A percentile compares a stretch with the other conserved stretches of the same genome.
Evolutionary conservation across 2,113 vertebrate species (phyloP).

Genomic region (Ailurus styani): DNA sequence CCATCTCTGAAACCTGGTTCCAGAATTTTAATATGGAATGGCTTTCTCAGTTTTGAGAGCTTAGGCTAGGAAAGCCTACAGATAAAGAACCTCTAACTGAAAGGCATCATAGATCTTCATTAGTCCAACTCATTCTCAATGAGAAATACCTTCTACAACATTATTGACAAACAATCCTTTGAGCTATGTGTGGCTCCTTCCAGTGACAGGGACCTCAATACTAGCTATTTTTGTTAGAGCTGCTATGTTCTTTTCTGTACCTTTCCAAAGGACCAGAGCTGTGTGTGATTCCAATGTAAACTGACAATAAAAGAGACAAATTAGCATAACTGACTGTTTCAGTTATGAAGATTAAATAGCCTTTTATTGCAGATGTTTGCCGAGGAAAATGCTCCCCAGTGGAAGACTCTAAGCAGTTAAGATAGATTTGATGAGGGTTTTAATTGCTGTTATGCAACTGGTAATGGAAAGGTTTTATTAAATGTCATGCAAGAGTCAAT

Average conservation of each 20-base stretch:
- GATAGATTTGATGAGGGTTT: slow-evolving; percentile 84
- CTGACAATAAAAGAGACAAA: slow-evolving; percentile 78
- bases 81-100: background rate
- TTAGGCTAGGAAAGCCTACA: background rate
- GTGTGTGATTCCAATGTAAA: slow-evolving; percentile 75
- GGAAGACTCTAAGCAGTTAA: slow-evolving; percentile 82
- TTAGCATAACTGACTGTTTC: slow-evolving; percentile 82
- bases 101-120: slow-evolving; percentile 34
- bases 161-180: background rate
- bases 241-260: background rate
- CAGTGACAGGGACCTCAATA: background rate
- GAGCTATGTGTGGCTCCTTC: background rate
- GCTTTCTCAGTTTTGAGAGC: background rate
- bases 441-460: slow-evolving; percentile 83
- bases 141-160: background rate
- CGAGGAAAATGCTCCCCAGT: slow-evolving; percentile 82
- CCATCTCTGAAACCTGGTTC: background rate
- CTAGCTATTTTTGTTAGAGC: background rate
- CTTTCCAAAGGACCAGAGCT: slow-evolving; percentile 48
- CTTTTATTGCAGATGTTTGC: slow-evolving; percentile 84
- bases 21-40: background rate
- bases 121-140: background rate
- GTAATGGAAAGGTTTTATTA: slow-evolving; percentile 82
- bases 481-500: slow-evolving; percentile 73
- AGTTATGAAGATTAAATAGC: slow-evolving; percentile 83